A percentile compares a stretch with the other conserved stretches of the same genome.
Evolutionary conservation across 2,113 vertebrate species (phyloP).

Genomic region (Misgurnus mizolepis): DNA sequence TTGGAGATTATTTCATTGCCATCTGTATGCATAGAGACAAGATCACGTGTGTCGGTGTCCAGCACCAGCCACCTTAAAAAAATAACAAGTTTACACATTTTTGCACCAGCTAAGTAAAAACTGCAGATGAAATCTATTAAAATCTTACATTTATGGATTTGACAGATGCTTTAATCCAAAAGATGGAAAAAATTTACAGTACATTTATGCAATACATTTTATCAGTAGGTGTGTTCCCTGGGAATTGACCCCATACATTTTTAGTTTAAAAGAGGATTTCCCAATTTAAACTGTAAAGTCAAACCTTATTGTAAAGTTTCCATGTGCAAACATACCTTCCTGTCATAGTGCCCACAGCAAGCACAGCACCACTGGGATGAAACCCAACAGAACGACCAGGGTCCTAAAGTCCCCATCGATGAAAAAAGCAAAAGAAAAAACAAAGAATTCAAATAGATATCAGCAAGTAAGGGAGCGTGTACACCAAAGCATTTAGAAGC

Average conservation of each 20-base stretch:
- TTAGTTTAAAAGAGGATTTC: too few relatives aligned
- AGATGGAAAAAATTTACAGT: too few relatives aligned
- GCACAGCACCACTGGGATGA: conserved; percentile 82
- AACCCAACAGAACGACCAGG: conserved; percentile 81
- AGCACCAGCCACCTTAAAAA: conserved; percentile 85
- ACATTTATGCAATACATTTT: too few relatives aligned
- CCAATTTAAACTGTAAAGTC: not conserved
- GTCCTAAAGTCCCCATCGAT: conserved; percentile 71
- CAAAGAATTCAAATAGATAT: not conserved
- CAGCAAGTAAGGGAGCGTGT: not conserved
- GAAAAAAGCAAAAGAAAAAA: conserved; percentile 5
- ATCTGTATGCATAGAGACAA: conserved; percentile 85
- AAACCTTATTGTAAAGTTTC: conserved; percentile 17
- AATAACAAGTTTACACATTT: not conserved
- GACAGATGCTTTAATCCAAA: too few relatives aligned
- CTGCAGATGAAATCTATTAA: too few relatives aligned
- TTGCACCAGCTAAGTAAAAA: too few relatives aligned
- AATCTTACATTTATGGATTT: too few relatives aligned
- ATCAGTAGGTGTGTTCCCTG: too few relatives aligned
- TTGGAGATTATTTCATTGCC: conserved; percentile 87
- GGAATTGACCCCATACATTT: too few relatives aligned
- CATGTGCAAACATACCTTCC: conserved; percentile 74
- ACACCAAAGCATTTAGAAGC: not conserved
- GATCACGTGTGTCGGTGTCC: conserved; percentile 85
- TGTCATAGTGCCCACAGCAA: conserved; percentile 86